Conservation (phyloP, 2,888 invertebrate genomes). For the Dioctria rufipes region DNA sequence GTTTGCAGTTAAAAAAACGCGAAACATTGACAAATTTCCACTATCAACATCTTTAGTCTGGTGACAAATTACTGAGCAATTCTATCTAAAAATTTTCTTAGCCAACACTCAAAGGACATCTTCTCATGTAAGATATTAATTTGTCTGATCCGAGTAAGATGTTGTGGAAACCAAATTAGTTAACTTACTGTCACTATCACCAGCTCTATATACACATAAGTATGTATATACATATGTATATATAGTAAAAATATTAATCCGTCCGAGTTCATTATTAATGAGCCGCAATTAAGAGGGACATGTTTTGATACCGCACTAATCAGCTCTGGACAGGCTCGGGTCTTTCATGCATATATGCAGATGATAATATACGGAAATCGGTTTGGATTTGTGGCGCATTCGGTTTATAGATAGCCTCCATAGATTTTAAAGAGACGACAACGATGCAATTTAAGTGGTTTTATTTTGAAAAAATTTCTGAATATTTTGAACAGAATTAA, state of each 20-base stretch:
- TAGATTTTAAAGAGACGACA: background rate
- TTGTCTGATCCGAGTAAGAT: background rate
- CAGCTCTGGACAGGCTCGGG: slow-evolving; percentile 23
- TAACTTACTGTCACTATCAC: background rate
- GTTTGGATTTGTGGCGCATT: background rate
- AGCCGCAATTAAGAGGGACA: slow-evolving; percentile 46
- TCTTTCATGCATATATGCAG: slow-evolving; percentile 47
- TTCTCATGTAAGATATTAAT: background rate
- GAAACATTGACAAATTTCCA: background rate
- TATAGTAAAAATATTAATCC: background rate
- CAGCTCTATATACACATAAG: background rate
- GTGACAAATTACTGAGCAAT: background rate
- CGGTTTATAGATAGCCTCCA: too few relatives aligned
- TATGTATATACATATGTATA: too few relatives aligned
- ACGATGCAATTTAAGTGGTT: background rate
- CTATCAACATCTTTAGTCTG: too few relatives aligned
- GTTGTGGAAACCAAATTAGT: background rate
- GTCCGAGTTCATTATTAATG: slow-evolving; percentile 35
- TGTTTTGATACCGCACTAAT: slow-evolving; percentile 47
- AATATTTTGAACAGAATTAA: slow-evolving; percentile 13
- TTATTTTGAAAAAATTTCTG: background rate
- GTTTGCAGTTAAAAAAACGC: too few relatives aligned
- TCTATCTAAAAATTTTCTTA: background rate
- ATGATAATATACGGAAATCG: slow-evolving; percentile 18
- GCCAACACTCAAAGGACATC: background rate